These are phyloP conservation scores for Brachionus asplanchnoidis DNA, from an alignment of 1,140 invertebrate genomes.

Conservation along the genomic window DNA sequence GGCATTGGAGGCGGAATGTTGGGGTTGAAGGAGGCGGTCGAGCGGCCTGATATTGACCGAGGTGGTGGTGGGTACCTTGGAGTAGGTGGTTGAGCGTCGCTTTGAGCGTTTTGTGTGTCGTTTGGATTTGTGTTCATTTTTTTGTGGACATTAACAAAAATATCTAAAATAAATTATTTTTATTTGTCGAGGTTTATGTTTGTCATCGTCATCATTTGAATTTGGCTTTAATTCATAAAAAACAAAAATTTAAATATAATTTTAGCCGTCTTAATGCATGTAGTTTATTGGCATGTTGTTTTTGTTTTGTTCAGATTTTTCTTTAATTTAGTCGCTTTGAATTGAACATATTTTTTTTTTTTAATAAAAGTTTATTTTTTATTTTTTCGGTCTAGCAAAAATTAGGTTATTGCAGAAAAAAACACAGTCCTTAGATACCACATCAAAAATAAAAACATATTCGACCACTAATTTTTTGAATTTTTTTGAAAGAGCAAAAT, in stretches of 20 bases:
- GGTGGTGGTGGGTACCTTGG: not conserved
- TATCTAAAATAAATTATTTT: slow-evolving; percentile 1
- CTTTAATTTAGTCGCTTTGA: not conserved
- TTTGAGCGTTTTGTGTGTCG: not conserved
- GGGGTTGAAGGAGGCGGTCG: not conserved
- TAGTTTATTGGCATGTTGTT: not conserved
- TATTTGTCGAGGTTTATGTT: not conserved
- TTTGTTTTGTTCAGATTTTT: not conserved
- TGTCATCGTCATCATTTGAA: not conserved
- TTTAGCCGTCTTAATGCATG: not conserved
- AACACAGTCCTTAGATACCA: too few species aligned
- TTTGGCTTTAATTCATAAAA: not conserved
- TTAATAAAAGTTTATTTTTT: too few species aligned
- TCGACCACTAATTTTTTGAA: too few species aligned
- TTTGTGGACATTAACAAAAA: not conserved
- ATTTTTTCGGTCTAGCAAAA: too few species aligned
- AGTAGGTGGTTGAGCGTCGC: not conserved
- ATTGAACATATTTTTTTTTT: too few species aligned
- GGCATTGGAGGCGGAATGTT: not conserved
- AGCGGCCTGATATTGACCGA: not conserved
- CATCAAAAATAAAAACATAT: too few species aligned
- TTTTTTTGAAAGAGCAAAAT: too few species aligned
- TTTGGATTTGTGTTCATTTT: not conserved
- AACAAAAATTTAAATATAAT: not conserved
- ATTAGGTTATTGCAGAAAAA: too few species aligned